Conservation (phyloP, 1,140 invertebrate species). For the Micrasema longulum region DNA sequence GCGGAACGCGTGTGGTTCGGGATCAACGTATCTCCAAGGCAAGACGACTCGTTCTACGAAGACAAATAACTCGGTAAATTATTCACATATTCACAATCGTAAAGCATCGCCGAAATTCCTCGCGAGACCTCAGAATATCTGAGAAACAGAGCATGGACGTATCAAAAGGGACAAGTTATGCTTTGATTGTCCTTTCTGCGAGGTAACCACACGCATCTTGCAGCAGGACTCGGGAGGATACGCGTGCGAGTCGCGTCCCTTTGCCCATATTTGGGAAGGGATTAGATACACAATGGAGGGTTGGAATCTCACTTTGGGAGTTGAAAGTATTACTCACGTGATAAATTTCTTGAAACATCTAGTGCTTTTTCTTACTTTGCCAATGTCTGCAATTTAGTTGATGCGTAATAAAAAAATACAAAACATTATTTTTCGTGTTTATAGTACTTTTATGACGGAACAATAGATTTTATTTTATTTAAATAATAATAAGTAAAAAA, state of each 20-base stretch:
- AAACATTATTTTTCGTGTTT: no score
- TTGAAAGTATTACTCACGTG: neutral
- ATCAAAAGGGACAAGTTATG: slow-evolving; percentile 51
- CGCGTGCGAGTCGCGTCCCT: no score
- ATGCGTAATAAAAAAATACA: no score
- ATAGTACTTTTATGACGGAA: no score
- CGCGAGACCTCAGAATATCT: slow-evolving; percentile 47
- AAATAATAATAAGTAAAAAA: no score
- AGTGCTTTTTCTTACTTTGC: no score
- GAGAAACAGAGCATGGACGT: slow-evolving; percentile 29
- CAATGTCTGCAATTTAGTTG: no score
- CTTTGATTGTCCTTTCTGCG: slow-evolving; percentile 52
- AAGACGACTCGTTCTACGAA: slow-evolving; percentile 15
- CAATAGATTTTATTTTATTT: no score
- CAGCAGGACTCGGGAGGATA: neutral
- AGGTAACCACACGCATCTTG: slow-evolving; percentile 52
- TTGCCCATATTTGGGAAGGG: slow-evolving; percentile 9
- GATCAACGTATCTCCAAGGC: slow-evolving; percentile 14
- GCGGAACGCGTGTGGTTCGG: slow-evolving; percentile 8
- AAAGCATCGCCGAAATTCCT: slow-evolving; percentile 53
- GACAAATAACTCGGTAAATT: slow-evolving; percentile 35
- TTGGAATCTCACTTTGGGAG: neutral
- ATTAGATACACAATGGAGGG: neutral
- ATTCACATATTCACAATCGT: slow-evolving; percentile 40
- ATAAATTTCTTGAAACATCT: neutral